A percentile compares a stretch with the other conserved stretches of the same genome.
Evolutionary conservation across 2,113 vertebrate species (phyloP).

Genomic region (Cranoglanis bouderius): DNA sequence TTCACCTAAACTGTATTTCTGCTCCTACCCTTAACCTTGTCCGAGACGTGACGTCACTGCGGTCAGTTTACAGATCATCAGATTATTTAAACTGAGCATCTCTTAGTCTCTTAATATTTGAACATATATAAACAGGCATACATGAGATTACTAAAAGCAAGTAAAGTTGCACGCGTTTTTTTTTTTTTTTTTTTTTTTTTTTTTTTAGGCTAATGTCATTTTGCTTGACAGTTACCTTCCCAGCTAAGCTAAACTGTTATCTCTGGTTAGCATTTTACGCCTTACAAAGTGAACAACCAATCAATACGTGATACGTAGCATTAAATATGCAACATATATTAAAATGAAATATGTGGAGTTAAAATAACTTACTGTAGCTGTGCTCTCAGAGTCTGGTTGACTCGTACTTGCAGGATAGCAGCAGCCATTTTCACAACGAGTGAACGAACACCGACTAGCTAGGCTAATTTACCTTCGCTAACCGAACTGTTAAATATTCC

Average conservation of each 20-base stretch:
- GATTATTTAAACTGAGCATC: not conserved
- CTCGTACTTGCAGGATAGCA: not conserved
- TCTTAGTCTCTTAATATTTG: not conserved
- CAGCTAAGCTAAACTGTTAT: not conserved
- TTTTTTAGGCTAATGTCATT: not conserved
- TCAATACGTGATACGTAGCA: too few species aligned
- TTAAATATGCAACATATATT: not conserved
- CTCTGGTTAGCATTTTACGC: not conserved
- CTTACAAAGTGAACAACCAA: not conserved
- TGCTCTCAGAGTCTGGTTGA: slow-evolving; percentile 6
- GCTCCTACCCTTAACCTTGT: not conserved
- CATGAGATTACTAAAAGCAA: not conserved
- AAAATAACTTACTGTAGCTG: slow-evolving; percentile 17
- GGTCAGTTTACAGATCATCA: not conserved
- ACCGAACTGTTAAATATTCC: not conserved
- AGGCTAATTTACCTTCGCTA: slow-evolving; percentile 6
- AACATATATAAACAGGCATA: too few species aligned
- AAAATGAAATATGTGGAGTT: not conserved
- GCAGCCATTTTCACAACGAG: slow-evolving; percentile 14
- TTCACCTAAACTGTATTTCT: not conserved
- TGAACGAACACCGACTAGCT: slow-evolving; percentile 34
- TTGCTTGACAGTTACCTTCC: not conserved
- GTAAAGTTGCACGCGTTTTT: not conserved
- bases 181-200: not conserved
- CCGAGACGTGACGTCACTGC: not conserved